These are phyloP conservation scores for Nyctalus aviator DNA, from an alignment of 2,797 vertebrate genomes.

Conservation along the genomic window DNA sequence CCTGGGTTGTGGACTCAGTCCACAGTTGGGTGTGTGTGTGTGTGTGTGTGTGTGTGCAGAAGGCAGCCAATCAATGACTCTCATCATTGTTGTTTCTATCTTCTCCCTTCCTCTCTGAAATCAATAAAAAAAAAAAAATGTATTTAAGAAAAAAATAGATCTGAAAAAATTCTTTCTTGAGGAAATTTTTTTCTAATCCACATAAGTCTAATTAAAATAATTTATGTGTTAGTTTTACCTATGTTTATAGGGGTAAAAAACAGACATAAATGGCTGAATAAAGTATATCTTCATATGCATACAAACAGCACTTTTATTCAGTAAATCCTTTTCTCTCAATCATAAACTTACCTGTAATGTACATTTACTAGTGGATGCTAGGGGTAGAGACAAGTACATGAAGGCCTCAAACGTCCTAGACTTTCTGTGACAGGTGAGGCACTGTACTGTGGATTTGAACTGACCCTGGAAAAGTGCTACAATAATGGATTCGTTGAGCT, in stretches of 20 bases:
- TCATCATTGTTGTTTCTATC: too few relatives aligned
- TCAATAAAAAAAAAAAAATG: too few relatives aligned
- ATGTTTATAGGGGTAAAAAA: neutral
- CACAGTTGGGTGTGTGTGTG: too few relatives aligned
- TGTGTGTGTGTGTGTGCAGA: too few relatives aligned
- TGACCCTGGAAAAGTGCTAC: constrained; percentile 98
- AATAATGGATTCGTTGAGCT: constrained; percentile 97
- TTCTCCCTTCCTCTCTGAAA: too few relatives aligned
- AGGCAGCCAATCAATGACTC: too few relatives aligned
- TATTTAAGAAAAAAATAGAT: neutral
- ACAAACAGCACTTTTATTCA: neutral
- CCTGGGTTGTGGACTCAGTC: too few relatives aligned
- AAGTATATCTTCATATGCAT: neutral
- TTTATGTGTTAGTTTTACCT: neutral
- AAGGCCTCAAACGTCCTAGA: constrained; percentile 98
- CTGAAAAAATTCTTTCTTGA: neutral
- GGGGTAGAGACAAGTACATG: constrained; percentile 96
- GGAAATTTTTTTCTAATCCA: neutral
- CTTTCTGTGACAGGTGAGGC: constrained; percentile 96
- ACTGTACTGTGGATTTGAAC: constrained; percentile 99
- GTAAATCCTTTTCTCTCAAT: neutral
- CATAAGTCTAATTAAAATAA: constrained; percentile 6
- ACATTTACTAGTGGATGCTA: constrained; percentile 96
- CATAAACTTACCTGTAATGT: constrained; percentile 93
- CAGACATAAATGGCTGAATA: neutral